Evolutionary conservation across 1,140 invertebrate species (phyloP), one percentile per base, ranked within the genome.

Genomic region (Diabrotica virgifera): DNA sequence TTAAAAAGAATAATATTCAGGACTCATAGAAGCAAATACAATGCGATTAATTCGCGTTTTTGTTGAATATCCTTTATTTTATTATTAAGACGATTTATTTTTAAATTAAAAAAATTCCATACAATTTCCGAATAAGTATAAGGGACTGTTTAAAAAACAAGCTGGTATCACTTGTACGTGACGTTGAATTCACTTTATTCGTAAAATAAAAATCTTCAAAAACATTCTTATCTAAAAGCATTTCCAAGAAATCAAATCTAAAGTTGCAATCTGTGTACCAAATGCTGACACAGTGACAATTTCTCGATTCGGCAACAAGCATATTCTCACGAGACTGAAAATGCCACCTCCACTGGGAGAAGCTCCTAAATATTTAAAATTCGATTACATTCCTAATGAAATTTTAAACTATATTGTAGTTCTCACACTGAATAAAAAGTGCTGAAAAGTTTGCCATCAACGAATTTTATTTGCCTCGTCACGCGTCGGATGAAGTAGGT

Each of bases 331-430:
- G 56, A 58, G 56, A 58, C 11, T 14, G 56, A 58, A 58, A 37
- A 58, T 58, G 56, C 38, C 8, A 37, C 56, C 13, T 36, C 56
- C 37, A 35, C n/a, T n/a, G 37, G 56, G 56, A 58, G 36, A 37
- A 36, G 7, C 8, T 58, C 35, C 56, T 58, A 58, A 58, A 58
- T 58, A 58, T 58, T 58, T 58, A 58, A 58, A 58, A 58, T 58
- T 58, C 56, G 56, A 58, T 58, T 58, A 58, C 35, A 58, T 40
- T 36, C 56, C 35, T 58, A 58, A 58, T 58, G 56, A 58, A 58
- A 58, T 58, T 58, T 58, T 13, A 35, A 58, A 36, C 56, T 37
- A 58, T 58, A 58, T 58, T 11, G 36, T 37, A 58, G 56, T 58
- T 58, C 56, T 37, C 36, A 6, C 11, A 12, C 56, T 36, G 35